A percentile compares a stretch with the other conserved stretches of the same genome.
phyloP scores from a whole-genome alignment of 30 jellyfish, hydroid and myxozoan genomes.

The Mastigias papua region DNA sequence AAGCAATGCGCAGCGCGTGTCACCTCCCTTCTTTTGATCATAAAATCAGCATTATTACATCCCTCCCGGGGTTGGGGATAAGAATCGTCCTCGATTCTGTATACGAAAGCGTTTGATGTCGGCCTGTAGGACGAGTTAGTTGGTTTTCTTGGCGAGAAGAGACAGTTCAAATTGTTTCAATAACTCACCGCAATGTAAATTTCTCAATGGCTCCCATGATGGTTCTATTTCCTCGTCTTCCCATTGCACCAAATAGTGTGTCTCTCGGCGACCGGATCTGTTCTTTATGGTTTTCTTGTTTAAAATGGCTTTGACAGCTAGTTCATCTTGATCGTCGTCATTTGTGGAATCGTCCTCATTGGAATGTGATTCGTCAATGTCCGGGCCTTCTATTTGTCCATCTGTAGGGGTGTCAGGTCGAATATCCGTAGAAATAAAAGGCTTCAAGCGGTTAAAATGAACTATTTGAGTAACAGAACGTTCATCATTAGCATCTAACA shows the following conservation, averaged over 20 bases:
- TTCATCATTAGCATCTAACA: slow-evolving; percentile 42
- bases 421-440: slow-evolving; percentile 9
- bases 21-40: too few relatives aligned
- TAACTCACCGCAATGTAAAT: slow-evolving; percentile 31
- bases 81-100: slow-evolving; percentile 43
- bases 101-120: not conserved
- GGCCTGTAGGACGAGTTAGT: not conserved
- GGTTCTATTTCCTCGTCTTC: slow-evolving; percentile 32
- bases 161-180: slow-evolving; percentile 33
- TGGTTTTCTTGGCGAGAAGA: not conserved
- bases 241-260: slow-evolving; percentile 40
- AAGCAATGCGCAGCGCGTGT: too few relatives aligned
- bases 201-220: slow-evolving; percentile 23
- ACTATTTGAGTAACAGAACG: slow-evolving; percentile 24
- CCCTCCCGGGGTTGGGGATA: slow-evolving; percentile 41
- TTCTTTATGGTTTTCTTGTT: not conserved
- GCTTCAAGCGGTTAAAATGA: slow-evolving; percentile 47
- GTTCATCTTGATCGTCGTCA: not conserved
- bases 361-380: too few relatives aligned
- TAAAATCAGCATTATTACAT: too few relatives aligned
- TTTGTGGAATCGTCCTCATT: not conserved
- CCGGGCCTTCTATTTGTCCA: too few relatives aligned
- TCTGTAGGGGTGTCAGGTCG: not conserved
- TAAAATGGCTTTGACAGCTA: not conserved
- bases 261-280: slow-evolving; percentile 35